A percentile compares a stretch with the other conserved stretches of the same genome.
phyloP scores from a whole-genome alignment of 2,113 vertebrate genomes.

The Centropus unirufus region DNA sequence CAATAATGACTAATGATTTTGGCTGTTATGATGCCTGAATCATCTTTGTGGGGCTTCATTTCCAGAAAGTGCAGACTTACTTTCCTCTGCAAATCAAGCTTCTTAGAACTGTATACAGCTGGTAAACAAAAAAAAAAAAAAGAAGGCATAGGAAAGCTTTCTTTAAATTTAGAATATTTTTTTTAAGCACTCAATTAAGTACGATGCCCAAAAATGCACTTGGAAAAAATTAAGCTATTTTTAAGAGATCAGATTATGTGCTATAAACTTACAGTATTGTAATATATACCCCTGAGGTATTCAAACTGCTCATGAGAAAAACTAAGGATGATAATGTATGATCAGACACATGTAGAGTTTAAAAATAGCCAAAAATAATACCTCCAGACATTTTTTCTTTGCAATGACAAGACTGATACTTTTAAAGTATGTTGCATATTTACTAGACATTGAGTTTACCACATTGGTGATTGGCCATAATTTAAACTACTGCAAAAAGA shows the following conservation, averaged over 20 bases:
- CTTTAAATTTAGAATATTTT: neutral
- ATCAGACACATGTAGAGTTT: neutral
- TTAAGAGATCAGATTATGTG: neutral
- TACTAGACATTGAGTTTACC: neutral
- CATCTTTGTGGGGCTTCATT: neutral
- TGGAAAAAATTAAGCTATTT: neutral
- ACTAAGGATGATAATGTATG: neutral
- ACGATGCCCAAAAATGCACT: neutral
- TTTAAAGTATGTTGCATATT: neutral
- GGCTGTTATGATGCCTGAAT: neutral
- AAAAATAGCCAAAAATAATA: slow-evolving; percentile 30
- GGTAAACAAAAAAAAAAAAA: neutral
- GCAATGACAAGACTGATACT: neutral
- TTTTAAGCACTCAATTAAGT: neutral
- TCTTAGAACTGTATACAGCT: neutral
- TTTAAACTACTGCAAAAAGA: neutral
- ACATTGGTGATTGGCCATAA: neutral
- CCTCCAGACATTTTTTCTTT: neutral
- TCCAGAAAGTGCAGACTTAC: neutral
- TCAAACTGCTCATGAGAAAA: neutral
- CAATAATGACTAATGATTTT: slow-evolving; percentile 19
- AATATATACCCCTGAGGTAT: neutral
- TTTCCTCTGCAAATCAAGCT: neutral
- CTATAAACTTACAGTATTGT: neutral
- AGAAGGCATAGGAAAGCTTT: neutral